phyloP scores from a whole-genome alignment of 2,113 vertebrate species.

The Macrotus californicus region DNA sequence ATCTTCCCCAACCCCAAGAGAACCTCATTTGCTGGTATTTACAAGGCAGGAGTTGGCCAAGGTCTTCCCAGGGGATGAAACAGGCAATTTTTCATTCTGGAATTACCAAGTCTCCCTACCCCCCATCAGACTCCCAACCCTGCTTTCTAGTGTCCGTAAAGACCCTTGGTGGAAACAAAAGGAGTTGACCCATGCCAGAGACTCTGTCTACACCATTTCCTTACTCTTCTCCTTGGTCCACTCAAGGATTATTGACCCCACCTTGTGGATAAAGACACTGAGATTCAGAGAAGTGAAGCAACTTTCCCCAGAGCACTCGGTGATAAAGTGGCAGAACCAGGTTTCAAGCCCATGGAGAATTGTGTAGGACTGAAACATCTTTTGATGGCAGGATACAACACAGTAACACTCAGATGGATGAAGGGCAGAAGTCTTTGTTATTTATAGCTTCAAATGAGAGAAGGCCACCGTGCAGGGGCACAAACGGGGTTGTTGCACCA shows the following conservation, averaged over 20 bases:
- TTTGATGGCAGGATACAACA: neutral
- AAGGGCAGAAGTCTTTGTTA: neutral
- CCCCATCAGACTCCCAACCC: neutral
- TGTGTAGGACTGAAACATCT: neutral
- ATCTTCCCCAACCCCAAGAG: neutral
- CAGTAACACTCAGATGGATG: neutral
- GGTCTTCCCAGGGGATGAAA: neutral
- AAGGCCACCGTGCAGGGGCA: neutral
- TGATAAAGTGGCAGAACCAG: neutral
- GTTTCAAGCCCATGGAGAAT: neutral
- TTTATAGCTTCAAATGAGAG: neutral
- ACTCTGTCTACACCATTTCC: neutral
- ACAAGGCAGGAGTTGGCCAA: neutral
- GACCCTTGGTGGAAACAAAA: neutral
- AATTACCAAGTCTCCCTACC: neutral
- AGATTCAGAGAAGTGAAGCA: neutral
- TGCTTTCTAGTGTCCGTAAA: neutral
- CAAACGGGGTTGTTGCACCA: accelerated
- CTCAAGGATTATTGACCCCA: neutral
- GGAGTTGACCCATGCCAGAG: neutral
- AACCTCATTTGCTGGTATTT: neutral
- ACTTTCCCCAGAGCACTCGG: neutral
- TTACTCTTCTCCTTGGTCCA: neutral
- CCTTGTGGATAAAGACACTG: neutral
- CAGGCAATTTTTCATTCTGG: neutral